Conservation (phyloP, 2,888 invertebrate species). For the Limenitis camilla region DNA sequence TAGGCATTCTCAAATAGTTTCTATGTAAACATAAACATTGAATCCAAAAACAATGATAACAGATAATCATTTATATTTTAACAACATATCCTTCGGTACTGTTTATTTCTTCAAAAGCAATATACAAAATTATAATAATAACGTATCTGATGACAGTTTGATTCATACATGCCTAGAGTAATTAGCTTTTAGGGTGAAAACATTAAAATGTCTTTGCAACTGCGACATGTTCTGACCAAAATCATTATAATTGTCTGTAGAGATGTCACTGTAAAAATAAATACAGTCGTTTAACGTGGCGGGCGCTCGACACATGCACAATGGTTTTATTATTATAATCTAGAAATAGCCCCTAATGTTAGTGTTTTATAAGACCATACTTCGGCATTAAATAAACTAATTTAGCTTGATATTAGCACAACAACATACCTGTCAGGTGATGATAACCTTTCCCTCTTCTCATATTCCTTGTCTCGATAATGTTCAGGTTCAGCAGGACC, state of each 20-base stretch:
- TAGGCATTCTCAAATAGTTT: too few relatives aligned
- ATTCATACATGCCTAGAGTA: slow-evolving; percentile 62
- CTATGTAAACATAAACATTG: too few relatives aligned
- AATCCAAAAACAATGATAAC: too few relatives aligned
- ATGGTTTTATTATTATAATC: slow-evolving; percentile 1
- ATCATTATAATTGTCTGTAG: slow-evolving; percentile 67
- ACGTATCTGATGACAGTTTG: slow-evolving; percentile 10
- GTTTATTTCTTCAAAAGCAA: slow-evolving; percentile 12
- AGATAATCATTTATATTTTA: too few relatives aligned
- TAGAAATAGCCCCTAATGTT: neutral
- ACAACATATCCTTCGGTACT: neutral
- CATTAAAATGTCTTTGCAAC: slow-evolving; percentile 68
- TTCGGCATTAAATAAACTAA: slow-evolving; percentile 7
- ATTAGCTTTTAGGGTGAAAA: slow-evolving; percentile 62
- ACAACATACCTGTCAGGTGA: slow-evolving; percentile 56
- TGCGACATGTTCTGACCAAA: slow-evolving; percentile 61
- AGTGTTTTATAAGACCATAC: neutral
- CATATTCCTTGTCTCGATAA: slow-evolving; percentile 51
- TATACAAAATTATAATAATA: slow-evolving; percentile 11
- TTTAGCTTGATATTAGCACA: neutral
- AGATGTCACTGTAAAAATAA: slow-evolving; percentile 73
- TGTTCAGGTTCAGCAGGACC: slow-evolving; percentile 49
- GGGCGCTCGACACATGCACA: slow-evolving; percentile 42
- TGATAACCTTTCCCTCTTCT: slow-evolving; percentile 52
- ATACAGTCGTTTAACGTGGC: slow-evolving; percentile 65